These are phyloP conservation scores for Erinaceus europaeus DNA, from an alignment of 2,113 vertebrate genomes.

Conservation along the genomic window DNA sequence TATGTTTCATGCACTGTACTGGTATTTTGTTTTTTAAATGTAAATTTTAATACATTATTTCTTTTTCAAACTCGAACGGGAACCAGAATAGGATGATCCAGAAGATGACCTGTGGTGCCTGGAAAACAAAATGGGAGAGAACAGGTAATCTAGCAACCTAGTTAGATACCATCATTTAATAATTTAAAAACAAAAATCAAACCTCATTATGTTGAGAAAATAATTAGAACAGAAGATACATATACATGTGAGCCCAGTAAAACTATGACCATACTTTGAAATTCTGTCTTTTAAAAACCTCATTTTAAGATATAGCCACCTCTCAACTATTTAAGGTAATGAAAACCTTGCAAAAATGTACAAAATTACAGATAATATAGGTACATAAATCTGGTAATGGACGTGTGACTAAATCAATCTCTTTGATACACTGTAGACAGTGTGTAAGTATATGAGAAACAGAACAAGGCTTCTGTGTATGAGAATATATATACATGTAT, in stretches of 20 bases:
- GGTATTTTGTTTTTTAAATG: conserved; percentile 51
- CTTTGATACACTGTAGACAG: conserved; percentile 12
- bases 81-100: conserved; percentile 97
- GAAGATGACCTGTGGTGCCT: conserved; percentile 93
- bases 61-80: conserved; percentile 96
- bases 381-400: conserved; percentile 33
- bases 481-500: too few relatives aligned
- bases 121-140: conserved; percentile 86
- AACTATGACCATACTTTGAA: conserved; percentile 13
- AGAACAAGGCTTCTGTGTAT: conserved; percentile 58
- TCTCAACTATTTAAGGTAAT: conserved; percentile 72
- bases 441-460: neutral
- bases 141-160: conserved; percentile 77
- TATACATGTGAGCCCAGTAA: conserved; percentile 43
- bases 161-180: conserved; percentile 9
- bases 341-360: conserved; percentile 53
- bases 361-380: neutral
- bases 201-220: conserved; percentile 54
- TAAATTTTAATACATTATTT: conserved; percentile 88
- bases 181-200: conserved; percentile 62
- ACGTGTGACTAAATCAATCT: conserved; percentile 24
- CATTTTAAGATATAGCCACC: conserved; percentile 69
- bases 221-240: conserved; percentile 41
- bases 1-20: conserved; percentile 85
- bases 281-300: neutral